Evolutionary conservation across 2,888 invertebrate genomes (phyloP), one percentile per base, ranked within the genome.

Genomic region (Achlya flavicornis): DNA sequence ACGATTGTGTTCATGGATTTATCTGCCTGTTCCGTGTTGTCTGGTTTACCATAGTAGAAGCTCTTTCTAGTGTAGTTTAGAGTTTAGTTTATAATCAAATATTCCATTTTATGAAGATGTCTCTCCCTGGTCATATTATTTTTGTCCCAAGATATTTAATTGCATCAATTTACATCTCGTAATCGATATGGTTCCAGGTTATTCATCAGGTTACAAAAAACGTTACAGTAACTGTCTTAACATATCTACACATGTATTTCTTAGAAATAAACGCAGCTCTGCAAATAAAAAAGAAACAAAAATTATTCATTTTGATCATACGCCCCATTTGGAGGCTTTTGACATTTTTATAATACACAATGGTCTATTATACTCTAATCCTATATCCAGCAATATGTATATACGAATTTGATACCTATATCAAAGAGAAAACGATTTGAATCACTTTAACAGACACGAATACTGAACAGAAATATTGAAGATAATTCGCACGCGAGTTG

Each of bases 401-500:
- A 19, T 19, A 53, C 53, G 53, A 77, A 71, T 67, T 66, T 72
- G 46, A 61, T 61, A 62, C 70, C 63, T 78, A 75, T 67, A 57
- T 12, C 10, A 4, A 38, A 61, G 38, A 59, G 43, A 61, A 70
- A 73, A 74, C 65, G 70, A 73, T 74, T 68, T 57, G 72, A 71
- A 73, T 71, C 77, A 65, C 67, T 66, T 67, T 67, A 63, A 72
- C 65, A 68, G 62, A 67, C 58, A 63, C 61, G 58, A 72, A 70
- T 69, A 65, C 65, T 67, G 63, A 72, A 71, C 71, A 73, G 77
- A 74, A 79, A 80, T 79, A 84, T 84, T 76, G 77, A 76, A 84
- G 77, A 86, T 84, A 83, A 26, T 80, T 81, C 76, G 79, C 85
- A 85, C 87, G 86, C 83, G 81, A 79, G 67, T 67, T 71, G 85